These are phyloP conservation scores for Notolabrus celidotus DNA, from an alignment of 2,797 vertebrate genomes.

Conservation along the genomic window DNA sequence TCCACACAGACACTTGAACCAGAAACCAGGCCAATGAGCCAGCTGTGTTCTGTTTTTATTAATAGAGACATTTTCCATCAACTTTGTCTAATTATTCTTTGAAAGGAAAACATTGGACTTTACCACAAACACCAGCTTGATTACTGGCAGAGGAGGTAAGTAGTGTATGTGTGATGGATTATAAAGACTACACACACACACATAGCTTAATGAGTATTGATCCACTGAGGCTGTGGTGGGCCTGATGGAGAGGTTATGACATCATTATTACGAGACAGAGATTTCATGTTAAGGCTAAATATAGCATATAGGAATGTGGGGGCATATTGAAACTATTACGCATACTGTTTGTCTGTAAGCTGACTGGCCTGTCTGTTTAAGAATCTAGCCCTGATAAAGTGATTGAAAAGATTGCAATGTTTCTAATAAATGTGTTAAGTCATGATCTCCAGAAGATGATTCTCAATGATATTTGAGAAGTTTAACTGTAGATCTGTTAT, in stretches of 20 bases:
- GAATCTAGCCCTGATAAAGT: too few species aligned
- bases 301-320: too few species aligned
- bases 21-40: neutral
- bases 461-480: too few species aligned
- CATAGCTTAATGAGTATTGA: constrained; percentile 25
- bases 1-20: neutral
- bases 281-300: neutral
- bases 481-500: too few species aligned
- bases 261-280: constrained; percentile 12
- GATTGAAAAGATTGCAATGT: too few species aligned
- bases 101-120: neutral
- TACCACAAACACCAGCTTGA: constrained; percentile 17
- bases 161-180: neutral
- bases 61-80: constrained; percentile 8
- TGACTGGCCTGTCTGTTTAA: too few species aligned
- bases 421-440: too few species aligned
- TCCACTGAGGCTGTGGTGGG: neutral
- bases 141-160: constrained; percentile 3
- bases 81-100: constrained; percentile 6
- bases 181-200: neutral
- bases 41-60: neutral
- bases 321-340: too few species aligned
- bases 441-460: too few species aligned
- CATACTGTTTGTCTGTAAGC: too few species aligned
- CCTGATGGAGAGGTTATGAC: neutral